Evolutionary conservation across 2,888 invertebrate genomes (phyloP), one percentile per base, ranked within the genome.

Genomic region (Drosophila monieri): DNA sequence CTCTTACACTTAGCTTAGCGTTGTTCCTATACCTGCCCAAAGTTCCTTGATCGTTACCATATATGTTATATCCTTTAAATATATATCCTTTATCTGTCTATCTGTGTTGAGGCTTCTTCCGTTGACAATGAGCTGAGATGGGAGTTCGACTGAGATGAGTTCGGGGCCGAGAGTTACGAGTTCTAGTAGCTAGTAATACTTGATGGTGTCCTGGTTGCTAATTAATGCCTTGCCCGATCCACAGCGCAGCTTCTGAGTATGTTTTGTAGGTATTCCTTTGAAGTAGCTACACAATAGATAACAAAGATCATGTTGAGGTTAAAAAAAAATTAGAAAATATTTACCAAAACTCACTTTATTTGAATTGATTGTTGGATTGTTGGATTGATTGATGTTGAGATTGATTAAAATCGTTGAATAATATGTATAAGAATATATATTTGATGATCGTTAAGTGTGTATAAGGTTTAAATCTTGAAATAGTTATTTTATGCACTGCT

Each of bases 1-100:
- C 35, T 76, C 56, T 76, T 78, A 68, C 67, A 69, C 68, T 74
- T 37, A 73, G 75, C 79, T 62, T 84, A 81, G 83, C 88, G 89
- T 88, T 89, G 87, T 86, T 80, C 83, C 78, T 88, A 77, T 86
- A 86, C 85, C 88, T 86, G 88, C 85, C 74, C 78, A 79, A 76
- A 74, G 59, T 60, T 62, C 41, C 56, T 47, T 66, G 55, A 59
- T 69, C 59, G 47, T 62, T 53, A 39, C 51, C 57, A 48, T 62
- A 43, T 60, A 56, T 23, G 59, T 23, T 66, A 46, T 39, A 61
- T 57, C 21, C 21, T 23, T 23, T 23, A 48, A 55, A 21, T 51
- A 37, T 44, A 35, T 67, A 56, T 67, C 43, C 27, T 9, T 49
- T 10, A 32, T 59, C 48, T 32, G 32, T n/a, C 21, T 44, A 43